phyloP scores from a whole-genome alignment of 2,113 vertebrate genomes.

The Carassius carassius region DNA sequence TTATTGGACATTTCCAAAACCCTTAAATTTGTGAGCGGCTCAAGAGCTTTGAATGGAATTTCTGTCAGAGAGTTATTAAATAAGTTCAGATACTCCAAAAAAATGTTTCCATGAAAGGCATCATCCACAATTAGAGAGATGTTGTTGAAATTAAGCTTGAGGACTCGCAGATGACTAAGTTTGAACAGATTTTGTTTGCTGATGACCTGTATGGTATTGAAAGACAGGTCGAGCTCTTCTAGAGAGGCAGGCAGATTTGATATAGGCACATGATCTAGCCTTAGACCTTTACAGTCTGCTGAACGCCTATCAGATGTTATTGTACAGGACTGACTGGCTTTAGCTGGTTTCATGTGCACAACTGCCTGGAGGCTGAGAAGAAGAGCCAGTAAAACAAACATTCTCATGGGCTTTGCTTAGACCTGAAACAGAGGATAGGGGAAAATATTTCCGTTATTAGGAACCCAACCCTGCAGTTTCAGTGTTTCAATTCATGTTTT shows the following conservation, averaged over 20 bases:
- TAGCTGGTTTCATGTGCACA: conserved; percentile 46
- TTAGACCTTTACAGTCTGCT: conserved; percentile 74
- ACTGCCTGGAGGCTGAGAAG: conserved; percentile 56
- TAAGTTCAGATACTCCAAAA: conserved; percentile 74
- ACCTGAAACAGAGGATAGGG: conserved; percentile 45
- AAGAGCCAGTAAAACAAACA: conserved; percentile 49
- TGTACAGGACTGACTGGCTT: conserved; percentile 54
- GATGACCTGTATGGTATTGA: conserved; percentile 73
- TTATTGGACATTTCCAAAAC: conserved; percentile 81
- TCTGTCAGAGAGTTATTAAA: conserved; percentile 81
- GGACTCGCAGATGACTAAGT: conserved; percentile 63
- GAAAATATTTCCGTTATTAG: not conserved
- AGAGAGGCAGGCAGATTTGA: conserved; percentile 68
- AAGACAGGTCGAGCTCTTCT: conserved; percentile 77
- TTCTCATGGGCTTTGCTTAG: conserved; percentile 39
- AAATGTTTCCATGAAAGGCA: conserved; percentile 72
- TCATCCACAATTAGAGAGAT: conserved; percentile 72
- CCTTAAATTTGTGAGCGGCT: conserved; percentile 67
- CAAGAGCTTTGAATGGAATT: conserved; percentile 73
- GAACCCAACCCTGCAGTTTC: not conserved
- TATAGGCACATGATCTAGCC: conserved; percentile 68
- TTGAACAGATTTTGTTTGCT: conserved; percentile 58
- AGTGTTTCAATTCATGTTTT: not conserved
- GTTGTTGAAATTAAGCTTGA: conserved; percentile 77
- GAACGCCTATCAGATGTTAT: conserved; percentile 56